Evolutionary conservation across 1,140 invertebrate genomes (phyloP).

Genomic region (Helicoverpa armigera): DNA sequence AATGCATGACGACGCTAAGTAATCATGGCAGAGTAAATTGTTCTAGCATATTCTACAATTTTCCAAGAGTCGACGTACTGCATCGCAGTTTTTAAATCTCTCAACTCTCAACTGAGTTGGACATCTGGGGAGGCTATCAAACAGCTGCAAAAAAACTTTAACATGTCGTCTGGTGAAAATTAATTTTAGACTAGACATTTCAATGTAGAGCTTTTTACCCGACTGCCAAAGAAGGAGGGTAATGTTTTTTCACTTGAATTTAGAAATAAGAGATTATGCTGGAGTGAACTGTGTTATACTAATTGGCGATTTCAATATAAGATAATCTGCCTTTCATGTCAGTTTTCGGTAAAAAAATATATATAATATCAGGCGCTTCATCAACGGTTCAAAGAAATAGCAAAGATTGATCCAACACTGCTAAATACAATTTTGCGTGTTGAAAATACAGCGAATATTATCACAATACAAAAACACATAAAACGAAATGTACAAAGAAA

Average conservation of each 20-base stretch:
- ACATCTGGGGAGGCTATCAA: constrained; percentile 28
- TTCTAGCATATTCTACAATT: constrained; percentile 1
- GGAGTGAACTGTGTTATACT: too few species aligned
- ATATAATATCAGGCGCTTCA: not conserved
- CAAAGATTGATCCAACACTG: not conserved
- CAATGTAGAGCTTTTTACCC: not conserved
- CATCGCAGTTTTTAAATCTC: not conserved
- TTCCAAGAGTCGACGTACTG: constrained; percentile 17
- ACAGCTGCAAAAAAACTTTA: constrained; percentile 9
- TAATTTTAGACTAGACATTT: not conserved
- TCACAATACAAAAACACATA: not conserved
- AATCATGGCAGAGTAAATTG: not conserved
- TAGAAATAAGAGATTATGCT: too few species aligned
- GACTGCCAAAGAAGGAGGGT: too few species aligned
- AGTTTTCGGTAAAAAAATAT: not conserved
- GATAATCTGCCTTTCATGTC: too few species aligned
- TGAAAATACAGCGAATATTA: not conserved
- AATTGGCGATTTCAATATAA: too few species aligned
- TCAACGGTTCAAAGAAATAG: not conserved
- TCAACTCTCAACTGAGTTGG: not conserved
- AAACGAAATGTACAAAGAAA: not conserved
- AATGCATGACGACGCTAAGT: constrained; percentile 18
- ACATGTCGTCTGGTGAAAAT: not conserved
- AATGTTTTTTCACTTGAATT: too few species aligned
- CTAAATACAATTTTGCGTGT: not conserved